Evolutionary conservation across 1,140 invertebrate species (phyloP), one percentile per base, ranked within the genome.

Genomic region (Bicyclus anynana): DNA sequence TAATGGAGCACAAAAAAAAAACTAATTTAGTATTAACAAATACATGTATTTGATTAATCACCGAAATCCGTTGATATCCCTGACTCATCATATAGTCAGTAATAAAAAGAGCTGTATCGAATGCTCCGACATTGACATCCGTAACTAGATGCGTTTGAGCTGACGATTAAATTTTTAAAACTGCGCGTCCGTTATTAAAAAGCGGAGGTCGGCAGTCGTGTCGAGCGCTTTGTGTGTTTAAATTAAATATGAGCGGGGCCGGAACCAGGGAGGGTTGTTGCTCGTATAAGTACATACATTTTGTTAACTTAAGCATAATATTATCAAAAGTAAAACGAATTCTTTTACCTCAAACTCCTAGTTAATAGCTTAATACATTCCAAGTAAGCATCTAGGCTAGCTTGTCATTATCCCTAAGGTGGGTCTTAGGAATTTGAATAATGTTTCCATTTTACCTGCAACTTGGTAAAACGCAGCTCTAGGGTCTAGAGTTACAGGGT

Each of bases 161-260:
- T 58, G 62, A 53, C 61, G 50, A 75, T 60, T 77, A 73, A 76
- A 83, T 83, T 78, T 80, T 75, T 76, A 69, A 79, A 80, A 80
- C 69, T 65, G 71, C 72, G 67, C 75, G 65, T 62, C 69, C 62
- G 74, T 75, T 75, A 70, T 72, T 69, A 80, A 70, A 76, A 74
- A 74, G 65, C 69, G 72, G 69, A 78, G 66, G 66, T 60, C 70
- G 69, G 74, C 72, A 78, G 79, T 68, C 77, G 74, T 74, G 74
- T 75, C 77, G 72, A 76, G 75, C 68, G 74, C 71, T 71, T 87
- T 87, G 80, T 87, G 74, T 80, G 68, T 57, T 81, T 77, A 80
- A 83, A 84, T 84, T 85, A 87, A 83, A 84, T 79, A 81, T 73
- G 69, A 67, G 57, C 66, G 48, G 62, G 40, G 40, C 17, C 40